Evolutionary conservation across 2,888 invertebrate species (phyloP).

Genomic region (Andrena camellia): DNA sequence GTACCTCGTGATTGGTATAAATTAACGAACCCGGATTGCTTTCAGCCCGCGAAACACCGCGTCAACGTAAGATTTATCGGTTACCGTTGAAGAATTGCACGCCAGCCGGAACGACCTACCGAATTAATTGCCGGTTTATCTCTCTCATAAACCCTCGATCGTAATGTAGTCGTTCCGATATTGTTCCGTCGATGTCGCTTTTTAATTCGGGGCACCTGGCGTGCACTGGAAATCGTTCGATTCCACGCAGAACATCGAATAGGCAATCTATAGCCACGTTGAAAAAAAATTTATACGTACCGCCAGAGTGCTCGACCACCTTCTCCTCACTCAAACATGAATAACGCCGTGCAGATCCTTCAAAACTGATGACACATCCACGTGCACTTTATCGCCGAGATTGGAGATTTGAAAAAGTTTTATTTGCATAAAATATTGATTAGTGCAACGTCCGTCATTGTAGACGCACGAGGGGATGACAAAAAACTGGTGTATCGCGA

Average conservation of each 20-base stretch:
- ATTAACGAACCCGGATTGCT: slow-evolving; percentile 63
- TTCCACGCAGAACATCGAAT: background rate
- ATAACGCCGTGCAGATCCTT: background rate
- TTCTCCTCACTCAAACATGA: background rate
- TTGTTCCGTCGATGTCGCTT: background rate
- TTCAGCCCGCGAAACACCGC: slow-evolving; percentile 60
- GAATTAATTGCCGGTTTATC: slow-evolving; percentile 59
- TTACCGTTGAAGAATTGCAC: slow-evolving; percentile 57
- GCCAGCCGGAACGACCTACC: slow-evolving; percentile 46
- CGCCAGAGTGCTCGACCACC: background rate
- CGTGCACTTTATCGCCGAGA: background rate
- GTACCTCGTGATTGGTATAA: slow-evolving; percentile 62
- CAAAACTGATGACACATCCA: background rate
- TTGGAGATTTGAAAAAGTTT: background rate
- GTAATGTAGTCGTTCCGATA: slow-evolving; percentile 3
- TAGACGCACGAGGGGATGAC: background rate
- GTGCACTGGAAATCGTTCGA: background rate
- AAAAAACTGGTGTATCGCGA: background rate
- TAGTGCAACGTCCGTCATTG: too few species aligned
- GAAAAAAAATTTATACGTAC: background rate
- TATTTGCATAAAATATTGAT: background rate
- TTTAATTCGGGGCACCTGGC: background rate
- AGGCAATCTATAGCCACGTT: too few species aligned
- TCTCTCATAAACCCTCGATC: slow-evolving; percentile 43
- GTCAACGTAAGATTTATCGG: slow-evolving; percentile 67